Evolutionary conservation across 2,113 vertebrate genomes (phyloP).

Genomic region (Micronycteris hirsuta): DNA sequence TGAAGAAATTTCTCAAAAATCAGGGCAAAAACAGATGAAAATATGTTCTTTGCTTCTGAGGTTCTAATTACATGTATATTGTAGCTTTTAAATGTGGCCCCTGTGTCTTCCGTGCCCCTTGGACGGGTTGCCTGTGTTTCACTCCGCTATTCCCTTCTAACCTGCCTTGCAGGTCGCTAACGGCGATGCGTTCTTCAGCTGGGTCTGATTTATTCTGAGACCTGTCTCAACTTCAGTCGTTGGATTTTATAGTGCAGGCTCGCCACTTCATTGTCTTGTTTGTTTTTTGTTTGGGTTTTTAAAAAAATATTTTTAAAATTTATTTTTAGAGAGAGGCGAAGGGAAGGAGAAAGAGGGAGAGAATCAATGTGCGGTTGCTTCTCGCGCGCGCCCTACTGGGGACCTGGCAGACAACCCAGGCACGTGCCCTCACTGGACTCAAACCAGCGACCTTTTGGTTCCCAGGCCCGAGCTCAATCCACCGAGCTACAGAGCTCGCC

Average conservation of each 20-base stretch:
- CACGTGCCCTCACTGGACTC: too few relatives aligned
- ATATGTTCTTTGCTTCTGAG: neutral
- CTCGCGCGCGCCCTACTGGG: too few relatives aligned
- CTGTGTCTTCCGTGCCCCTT: neutral
- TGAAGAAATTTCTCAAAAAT: neutral
- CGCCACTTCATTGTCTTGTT: neutral
- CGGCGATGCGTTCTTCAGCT: neutral
- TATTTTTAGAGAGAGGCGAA: too few relatives aligned
- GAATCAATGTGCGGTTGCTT: too few relatives aligned
- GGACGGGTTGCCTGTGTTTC: neutral
- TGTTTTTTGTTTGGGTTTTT: neutral
- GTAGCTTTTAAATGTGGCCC: neutral
- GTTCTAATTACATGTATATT: neutral
- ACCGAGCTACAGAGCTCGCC: too few relatives aligned
- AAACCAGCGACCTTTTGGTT: too few relatives aligned
- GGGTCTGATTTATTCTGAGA: neutral
- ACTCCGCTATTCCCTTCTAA: neutral
- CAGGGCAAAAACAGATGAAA: neutral
- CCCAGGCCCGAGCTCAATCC: too few relatives aligned
- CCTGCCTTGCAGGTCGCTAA: neutral
- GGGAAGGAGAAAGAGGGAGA: too few relatives aligned
- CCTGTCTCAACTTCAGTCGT: neutral
- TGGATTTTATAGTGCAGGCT: neutral
- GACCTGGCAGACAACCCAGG: too few relatives aligned
- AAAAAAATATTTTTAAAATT: too few relatives aligned